Base-by-base conservation (phyloP, 2,797 vertebrate genomes). In the Megalops cyprinoides region DNA sequence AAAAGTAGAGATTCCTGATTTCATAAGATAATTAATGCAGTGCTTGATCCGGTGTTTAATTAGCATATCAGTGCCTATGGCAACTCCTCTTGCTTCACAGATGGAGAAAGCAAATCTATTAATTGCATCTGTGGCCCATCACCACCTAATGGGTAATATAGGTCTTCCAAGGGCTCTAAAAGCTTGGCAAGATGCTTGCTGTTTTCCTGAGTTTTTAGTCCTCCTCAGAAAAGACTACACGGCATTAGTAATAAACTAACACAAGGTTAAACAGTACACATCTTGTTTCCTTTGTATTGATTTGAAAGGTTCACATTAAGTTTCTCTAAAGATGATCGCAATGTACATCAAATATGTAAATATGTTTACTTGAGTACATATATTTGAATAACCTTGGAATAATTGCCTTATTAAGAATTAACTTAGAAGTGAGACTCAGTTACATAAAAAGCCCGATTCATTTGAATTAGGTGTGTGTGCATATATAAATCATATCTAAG, bases 31-130 rank as follows among this genome's bases (percentile, higher is more conserved):
- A 82, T 82, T 79, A 78, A 79, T 79, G 81, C 44, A 14, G 31
- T 23, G 67, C 81, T 78, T 65, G 55, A 79, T 65, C 76, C 77
- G 55, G 65, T 51, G 25, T 75, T 62, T 42, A 51, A 79, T 82
- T 75, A 51, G 56, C 76, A 82, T 82, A 82, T 74, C n/a, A 74
- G 28, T 51, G 77, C 77, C 81, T 75, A 34, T 79, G 77, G 69
- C 74, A 81, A 60, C 69, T 23, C 28, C 58, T 78, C 37, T 56
- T 62, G 77, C 65, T 79, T 82, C 76, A 71, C 12, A 74, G 39
- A 74, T 39, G 28, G 65, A 49, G 48, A 69, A 71, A 65, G 23
- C n/a, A 79, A 79, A 79, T 79, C 34, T 73, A 55, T 56, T 51
- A 62, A 25, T 81, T 55, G 51, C 62, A 56, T 81, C 55, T 74